Conservation (phyloP, 2,113 vertebrate genomes). For the Perca fluviatilis region DNA sequence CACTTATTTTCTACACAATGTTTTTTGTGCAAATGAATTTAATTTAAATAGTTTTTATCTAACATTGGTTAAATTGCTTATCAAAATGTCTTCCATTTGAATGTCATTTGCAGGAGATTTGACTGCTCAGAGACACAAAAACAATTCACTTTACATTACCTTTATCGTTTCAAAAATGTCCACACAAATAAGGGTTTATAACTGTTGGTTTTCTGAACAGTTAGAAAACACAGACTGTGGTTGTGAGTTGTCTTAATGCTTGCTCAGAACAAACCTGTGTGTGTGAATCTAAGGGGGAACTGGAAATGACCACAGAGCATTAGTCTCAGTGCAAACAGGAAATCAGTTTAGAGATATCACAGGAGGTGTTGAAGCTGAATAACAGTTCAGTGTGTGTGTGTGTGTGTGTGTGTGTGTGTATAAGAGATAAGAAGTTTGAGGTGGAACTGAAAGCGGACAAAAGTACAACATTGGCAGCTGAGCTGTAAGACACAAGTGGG, state of each 20-base stretch:
- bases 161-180: neutral
- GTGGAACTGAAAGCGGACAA: neutral
- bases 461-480: constrained; percentile 14
- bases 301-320: neutral
- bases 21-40: too few relatives aligned
- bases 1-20: too few relatives aligned
- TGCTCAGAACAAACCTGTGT: neutral
- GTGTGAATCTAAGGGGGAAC: too few relatives aligned
- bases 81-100: neutral
- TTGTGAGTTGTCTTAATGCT: neutral
- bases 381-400: too few relatives aligned
- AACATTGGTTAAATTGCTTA: too few relatives aligned
- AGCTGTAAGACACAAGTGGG: constrained; percentile 39
- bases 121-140: neutral
- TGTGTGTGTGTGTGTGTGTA: neutral
- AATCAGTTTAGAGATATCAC: neutral
- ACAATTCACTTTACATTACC: neutral
- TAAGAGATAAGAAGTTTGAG: neutral
- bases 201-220: neutral
- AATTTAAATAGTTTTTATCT: too few relatives aligned
- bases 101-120: neutral
- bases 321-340: neutral
- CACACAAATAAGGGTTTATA: neutral
- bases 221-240: neutral
- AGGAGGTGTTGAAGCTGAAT: too few relatives aligned